Evolutionary conservation across 2,797 vertebrate species (phyloP).

Genomic region (Cygnus olor): DNA sequence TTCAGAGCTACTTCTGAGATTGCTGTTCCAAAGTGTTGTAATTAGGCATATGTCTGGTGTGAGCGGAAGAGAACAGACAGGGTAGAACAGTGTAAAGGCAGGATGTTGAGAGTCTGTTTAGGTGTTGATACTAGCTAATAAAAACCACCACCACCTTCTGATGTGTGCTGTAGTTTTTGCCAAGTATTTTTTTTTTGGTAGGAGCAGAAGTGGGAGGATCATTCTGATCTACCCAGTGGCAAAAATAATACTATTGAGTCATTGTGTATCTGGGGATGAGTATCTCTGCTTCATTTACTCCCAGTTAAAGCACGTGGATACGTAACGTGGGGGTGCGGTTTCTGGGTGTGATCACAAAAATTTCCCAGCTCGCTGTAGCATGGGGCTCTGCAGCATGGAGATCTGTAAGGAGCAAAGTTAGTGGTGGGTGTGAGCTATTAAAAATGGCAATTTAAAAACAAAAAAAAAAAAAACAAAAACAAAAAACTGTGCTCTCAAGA

Average conservation of each 20-base stretch:
- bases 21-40: neutral
- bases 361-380: neutral
- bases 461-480: no score
- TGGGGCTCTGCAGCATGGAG: neutral
- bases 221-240: neutral
- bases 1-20: neutral
- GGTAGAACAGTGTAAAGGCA: neutral
- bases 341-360: constrained; percentile 38
- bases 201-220: neutral
- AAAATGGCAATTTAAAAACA: neutral
- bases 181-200: constrained; percentile 11
- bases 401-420: neutral
- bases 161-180: neutral
- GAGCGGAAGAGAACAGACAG: neutral
- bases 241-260: constrained; percentile 42
- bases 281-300: constrained; percentile 15
- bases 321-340: neutral
- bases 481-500: neutral
- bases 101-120: neutral
- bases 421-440: neutral
- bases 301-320: neutral
- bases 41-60: neutral
- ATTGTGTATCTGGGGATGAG: neutral
- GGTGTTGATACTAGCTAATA: neutral
- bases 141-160: constrained; percentile 11